Conservation (phyloP, 2,113 vertebrate species). For the Phylloscopus trochiloides region DNA sequence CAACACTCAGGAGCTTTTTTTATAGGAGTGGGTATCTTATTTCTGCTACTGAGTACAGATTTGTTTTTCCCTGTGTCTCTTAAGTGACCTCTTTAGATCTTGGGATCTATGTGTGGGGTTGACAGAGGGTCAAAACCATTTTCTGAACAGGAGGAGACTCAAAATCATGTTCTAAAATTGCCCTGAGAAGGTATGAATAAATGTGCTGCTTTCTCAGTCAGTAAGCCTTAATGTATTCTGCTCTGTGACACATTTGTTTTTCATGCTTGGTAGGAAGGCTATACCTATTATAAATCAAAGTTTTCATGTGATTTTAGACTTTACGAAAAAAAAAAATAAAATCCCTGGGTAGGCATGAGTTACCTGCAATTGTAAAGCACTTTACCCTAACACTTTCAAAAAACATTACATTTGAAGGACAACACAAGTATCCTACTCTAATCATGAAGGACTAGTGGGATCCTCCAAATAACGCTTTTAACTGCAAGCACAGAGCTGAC, state of each 20-base stretch:
- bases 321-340: neutral
- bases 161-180: neutral
- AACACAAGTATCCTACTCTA: neutral
- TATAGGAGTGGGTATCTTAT: neutral
- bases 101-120: neutral
- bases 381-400: neutral
- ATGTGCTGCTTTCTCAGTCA: neutral
- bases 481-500: neutral
- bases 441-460: neutral
- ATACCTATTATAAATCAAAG: neutral
- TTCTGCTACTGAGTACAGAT: neutral
- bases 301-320: neutral
- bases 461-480: neutral
- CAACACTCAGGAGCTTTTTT: neutral
- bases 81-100: neutral
- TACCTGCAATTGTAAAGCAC: neutral
- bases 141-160: neutral
- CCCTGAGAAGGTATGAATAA: neutral
- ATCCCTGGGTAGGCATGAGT: neutral
- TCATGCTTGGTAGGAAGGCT: neutral
- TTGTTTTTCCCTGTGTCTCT: neutral
- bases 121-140: neutral
- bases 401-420: neutral
- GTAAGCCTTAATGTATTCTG: neutral
- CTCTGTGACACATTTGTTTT: neutral